phyloP scores from a whole-genome alignment of 2,888 invertebrate genomes.

The Onchidella celtica region DNA sequence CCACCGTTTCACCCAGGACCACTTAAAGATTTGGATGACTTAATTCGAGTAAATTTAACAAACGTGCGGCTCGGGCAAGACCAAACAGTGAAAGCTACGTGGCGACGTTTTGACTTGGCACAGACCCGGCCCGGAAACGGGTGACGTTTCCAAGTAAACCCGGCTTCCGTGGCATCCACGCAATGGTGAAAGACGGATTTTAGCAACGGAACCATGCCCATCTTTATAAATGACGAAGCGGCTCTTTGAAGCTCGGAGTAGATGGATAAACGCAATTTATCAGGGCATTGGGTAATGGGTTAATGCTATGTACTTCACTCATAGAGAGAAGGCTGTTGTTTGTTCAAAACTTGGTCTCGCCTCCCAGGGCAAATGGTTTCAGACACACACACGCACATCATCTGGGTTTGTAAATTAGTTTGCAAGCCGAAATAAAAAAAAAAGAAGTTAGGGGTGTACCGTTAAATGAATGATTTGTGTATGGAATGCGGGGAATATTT shows the following conservation, averaged over 20 bases:
- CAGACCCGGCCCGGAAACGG: background rate
- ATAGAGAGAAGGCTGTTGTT: background rate
- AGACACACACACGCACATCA: too few species aligned
- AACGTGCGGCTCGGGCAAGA: background rate
- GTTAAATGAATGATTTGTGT: too few species aligned
- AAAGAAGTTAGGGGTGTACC: too few species aligned
- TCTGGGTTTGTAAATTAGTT: too few species aligned
- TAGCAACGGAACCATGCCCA: background rate
- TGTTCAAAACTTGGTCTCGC: background rate
- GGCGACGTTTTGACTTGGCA: background rate
- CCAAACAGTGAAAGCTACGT: background rate
- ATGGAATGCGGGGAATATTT: too few species aligned
- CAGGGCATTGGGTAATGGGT: background rate
- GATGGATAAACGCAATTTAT: background rate
- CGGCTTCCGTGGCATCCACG: background rate
- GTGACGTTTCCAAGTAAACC: constrained; percentile 17
- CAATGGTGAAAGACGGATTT: constrained; percentile 6
- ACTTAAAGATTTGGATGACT: constrained; percentile 1
- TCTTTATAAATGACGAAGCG: background rate
- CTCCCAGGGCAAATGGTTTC: too few species aligned
- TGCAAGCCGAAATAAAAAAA: too few species aligned
- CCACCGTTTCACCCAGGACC: background rate
- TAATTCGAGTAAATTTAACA: constrained; percentile 30
- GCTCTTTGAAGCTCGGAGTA: background rate
- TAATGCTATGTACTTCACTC: background rate